Percentiles rank a stretch among this genome's conserved stretches.
Evolutionary conservation across 1,140 invertebrate species (phyloP).

Genomic region (Babylonia areolata): DNA sequence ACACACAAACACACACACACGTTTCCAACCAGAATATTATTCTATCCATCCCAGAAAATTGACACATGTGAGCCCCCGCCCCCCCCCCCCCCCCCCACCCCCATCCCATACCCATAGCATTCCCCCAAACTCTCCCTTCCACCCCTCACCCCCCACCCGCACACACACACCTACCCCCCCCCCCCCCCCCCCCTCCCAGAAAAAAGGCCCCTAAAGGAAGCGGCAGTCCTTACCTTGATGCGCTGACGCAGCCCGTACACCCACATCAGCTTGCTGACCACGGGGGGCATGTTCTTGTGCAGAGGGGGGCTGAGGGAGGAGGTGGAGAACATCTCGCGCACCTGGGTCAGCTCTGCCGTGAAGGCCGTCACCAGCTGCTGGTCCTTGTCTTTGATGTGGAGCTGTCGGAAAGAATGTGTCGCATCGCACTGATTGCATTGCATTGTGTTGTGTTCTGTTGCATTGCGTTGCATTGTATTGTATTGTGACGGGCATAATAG

Average conservation of each 20-base stretch:
- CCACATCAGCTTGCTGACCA: conserved; percentile 73
- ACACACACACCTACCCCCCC: no score
- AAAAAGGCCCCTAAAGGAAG: no score
- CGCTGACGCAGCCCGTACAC: conserved; percentile 70
- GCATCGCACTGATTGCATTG: no score
- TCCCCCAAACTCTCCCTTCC: neutral
- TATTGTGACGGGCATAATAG: no score
- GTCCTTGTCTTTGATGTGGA: conserved; percentile 71
- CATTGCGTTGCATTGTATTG: no score
- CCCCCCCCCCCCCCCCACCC: neutral
- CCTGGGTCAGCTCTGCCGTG: conserved; percentile 67
- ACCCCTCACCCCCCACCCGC: no score
- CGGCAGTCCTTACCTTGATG: conserved; percentile 61
- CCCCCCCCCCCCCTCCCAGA: no score
- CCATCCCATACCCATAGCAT: neutral
- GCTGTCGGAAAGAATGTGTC: conserved; percentile 68
- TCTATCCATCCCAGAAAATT: no score
- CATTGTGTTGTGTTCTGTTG: no score
- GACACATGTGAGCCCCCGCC: no score
- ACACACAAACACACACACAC: conserved; percentile 1
- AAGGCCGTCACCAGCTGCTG: conserved; percentile 63
- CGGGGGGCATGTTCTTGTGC: conserved; percentile 72
- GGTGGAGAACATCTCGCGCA: conserved; percentile 65
- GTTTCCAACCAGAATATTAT: neutral
- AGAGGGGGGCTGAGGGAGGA: conserved; percentile 60